Evolutionary conservation across 1,140 invertebrate species (phyloP).

Genomic region (Neuroterus valhalla): DNA sequence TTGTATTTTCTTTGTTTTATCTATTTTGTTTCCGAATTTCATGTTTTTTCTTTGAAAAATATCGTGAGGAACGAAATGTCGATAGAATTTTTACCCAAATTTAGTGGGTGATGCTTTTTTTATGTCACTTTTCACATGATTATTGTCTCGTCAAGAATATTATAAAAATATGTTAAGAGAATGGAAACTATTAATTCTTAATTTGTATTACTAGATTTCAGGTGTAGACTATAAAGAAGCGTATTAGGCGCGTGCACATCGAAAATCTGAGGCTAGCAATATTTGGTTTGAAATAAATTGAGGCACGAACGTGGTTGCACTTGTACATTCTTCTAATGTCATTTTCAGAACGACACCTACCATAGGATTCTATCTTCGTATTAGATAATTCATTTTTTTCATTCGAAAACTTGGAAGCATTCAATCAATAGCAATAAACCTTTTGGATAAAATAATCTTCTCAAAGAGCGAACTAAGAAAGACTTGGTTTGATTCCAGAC

Average conservation of each 20-base stretch:
- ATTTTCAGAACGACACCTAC: not conserved
- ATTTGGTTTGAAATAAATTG: conserved; percentile 47
- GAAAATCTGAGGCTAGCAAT: conserved; percentile 22
- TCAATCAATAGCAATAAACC: no score
- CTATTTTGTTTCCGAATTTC: no score
- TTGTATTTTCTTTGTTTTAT: not conserved
- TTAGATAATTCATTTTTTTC: not conserved
- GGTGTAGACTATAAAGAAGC: conserved; percentile 32
- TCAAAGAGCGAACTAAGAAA: no score
- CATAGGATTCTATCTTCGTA: not conserved
- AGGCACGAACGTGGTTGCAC: conserved; percentile 56
- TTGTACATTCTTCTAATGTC: conserved; percentile 39
- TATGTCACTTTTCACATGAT: not conserved
- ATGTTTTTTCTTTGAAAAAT: no score
- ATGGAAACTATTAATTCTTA: not conserved
- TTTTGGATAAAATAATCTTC: no score
- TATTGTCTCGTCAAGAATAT: conserved; percentile 3
- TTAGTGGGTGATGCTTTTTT: not conserved
- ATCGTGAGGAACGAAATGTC: no score
- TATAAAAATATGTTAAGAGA: conserved; percentile 10
- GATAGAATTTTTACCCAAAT: not conserved
- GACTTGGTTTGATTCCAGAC: no score
- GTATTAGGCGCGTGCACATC: conserved; percentile 28
- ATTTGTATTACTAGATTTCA: conserved; percentile 34
- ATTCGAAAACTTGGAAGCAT: not conserved